Base-by-base conservation (phyloP, 2,797 vertebrate genomes). In the Sebastes hubbsi region DNA sequence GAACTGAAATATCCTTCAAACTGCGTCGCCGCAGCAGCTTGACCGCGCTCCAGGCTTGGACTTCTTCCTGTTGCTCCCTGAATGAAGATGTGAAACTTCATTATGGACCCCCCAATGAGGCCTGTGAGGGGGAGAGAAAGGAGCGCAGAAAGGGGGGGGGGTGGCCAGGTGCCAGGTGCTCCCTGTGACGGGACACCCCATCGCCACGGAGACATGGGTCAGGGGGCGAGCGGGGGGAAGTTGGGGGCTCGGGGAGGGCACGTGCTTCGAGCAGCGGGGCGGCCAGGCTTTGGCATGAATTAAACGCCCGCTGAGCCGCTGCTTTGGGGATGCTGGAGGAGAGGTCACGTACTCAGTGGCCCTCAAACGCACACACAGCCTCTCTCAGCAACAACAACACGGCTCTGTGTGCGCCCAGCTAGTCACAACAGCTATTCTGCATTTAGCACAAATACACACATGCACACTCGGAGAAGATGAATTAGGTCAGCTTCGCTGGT, bases 291-390 rank as follows among this genome's bases (percentile, higher is more conserved):
- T 29, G 77, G 87, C 91, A 92, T 91, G 91, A 93, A 94, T 91
- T 90, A 90, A 62, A 85, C 87, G 25, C 93, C 91, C 11, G 86
- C 90, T 86, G 91, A 81, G 93, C 68, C 1, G 73, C 85, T 56
- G 90, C 85, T 85, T 65, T 96, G 95, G 96, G 92, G 95, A 83
- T 88, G 92, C 93, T 86, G 94, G 91, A 94, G 94, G 94, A 95
- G 91, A 91, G 94, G 93, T 97, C 96, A 97, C 94, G 94, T 95
- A 96, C 95, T 96, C 96, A 81, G 88, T 91, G 96, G 97, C 97
- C 96, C 97, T 97, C 95, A 78, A 91, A 90, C 71, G 20, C 79
- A 84, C 86, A 88, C 86, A 60, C 81, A 67, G 71, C 60, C 78
- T 72, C 86, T 14, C 81, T 80, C 58, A 25, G 82, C 72, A 78